Evolutionary conservation across 1,140 invertebrate species (phyloP).

Genomic region (Odontomachus brunneus): DNA sequence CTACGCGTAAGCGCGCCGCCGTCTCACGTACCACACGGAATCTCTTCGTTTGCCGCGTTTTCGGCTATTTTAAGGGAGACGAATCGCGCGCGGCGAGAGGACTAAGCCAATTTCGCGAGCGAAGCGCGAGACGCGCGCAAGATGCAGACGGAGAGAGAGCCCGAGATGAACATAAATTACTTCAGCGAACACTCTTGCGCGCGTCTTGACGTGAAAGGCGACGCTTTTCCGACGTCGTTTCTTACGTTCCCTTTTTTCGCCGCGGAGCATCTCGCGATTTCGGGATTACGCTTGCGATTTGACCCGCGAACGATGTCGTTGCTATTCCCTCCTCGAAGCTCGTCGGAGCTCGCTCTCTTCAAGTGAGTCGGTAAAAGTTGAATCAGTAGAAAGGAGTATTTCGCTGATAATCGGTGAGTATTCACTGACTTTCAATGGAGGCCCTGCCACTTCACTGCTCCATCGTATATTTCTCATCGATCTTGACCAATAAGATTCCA

Average conservation of each 20-base stretch:
- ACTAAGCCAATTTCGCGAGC: conserved; percentile 23
- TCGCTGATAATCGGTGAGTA: no score
- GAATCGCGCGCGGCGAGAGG: background rate
- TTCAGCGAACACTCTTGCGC: background rate
- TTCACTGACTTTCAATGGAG: no score
- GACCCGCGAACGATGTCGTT: no score
- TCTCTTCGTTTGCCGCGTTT: conserved; percentile 38
- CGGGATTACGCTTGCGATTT: background rate
- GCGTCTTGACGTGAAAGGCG: background rate
- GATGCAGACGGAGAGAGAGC: background rate
- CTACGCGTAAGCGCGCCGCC: no score
- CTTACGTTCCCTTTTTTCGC: background rate
- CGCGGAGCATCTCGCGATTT: background rate
- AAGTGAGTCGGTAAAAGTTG: no score
- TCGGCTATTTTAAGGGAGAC: conserved; percentile 47
- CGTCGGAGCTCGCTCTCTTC: background rate
- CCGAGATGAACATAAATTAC: conserved; percentile 25
- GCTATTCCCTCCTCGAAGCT: no score
- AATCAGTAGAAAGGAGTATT: no score
- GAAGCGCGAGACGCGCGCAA: conserved; percentile 2
- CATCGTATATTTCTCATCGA: no score
- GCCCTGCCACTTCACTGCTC: no score
- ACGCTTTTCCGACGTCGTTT: background rate
- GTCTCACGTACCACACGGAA: conserved; percentile 29
- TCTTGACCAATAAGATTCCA: no score